phyloP scores from a whole-genome alignment of 2,888 invertebrate species.

The Altica lythri region DNA sequence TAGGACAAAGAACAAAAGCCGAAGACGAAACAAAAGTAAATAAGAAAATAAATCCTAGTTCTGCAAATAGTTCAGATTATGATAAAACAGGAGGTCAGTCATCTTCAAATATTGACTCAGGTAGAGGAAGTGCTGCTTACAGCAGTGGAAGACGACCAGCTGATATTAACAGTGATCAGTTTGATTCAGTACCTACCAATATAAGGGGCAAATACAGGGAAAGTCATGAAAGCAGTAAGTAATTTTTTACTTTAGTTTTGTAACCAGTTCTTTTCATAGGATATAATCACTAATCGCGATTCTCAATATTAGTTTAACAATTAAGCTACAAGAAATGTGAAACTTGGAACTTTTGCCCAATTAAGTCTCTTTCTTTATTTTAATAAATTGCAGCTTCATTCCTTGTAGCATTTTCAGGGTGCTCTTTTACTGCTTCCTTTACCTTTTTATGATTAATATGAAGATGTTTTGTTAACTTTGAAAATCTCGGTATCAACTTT shows the following conservation, averaged over 20 bases:
- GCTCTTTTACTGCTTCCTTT: no score
- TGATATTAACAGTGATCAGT: constrained; percentile 64
- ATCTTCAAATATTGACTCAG: constrained; percentile 76
- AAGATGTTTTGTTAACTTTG: no score
- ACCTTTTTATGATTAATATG: no score
- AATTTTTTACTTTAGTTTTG: background rate
- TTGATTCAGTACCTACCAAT: constrained; percentile 58
- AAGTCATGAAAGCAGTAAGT: constrained; percentile 31
- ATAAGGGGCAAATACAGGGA: constrained; percentile 46
- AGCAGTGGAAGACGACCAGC: constrained; percentile 61
- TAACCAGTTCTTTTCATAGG: background rate
- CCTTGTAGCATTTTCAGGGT: no score
- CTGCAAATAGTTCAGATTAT: constrained; percentile 73
- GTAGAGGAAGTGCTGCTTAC: constrained; percentile 79
- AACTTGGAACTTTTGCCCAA: no score
- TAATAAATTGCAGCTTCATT: no score
- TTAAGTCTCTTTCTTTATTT: no score
- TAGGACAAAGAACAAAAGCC: constrained; percentile 60
- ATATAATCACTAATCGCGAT: no score
- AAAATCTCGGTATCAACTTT: no score
- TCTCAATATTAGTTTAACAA: no score
- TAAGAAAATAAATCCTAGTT: constrained; percentile 61
- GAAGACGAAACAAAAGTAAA: constrained; percentile 52
- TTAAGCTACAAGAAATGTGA: no score
- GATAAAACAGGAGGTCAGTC: constrained; percentile 77